Evolutionary conservation across 2,888 invertebrate genomes (phyloP), one percentile per base, ranked within the genome.

Genomic region (Muschampia plurimacula): DNA sequence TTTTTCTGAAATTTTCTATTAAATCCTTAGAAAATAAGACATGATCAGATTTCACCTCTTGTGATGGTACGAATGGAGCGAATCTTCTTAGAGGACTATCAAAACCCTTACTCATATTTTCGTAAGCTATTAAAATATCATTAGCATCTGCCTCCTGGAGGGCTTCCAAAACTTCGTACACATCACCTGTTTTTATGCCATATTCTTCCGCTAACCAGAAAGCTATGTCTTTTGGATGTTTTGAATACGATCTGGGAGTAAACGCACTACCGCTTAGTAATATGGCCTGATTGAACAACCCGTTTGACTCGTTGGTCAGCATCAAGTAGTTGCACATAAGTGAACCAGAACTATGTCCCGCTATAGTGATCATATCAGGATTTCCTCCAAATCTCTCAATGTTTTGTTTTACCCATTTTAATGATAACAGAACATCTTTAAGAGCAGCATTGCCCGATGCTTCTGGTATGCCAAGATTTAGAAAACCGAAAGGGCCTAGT

Each of bases 11-110:
- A 86, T 15, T 77, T 46, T 81, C 77, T 46, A 80, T 79, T 1
- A 92, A 91, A 32, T 85, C 72, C 36, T 85, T 81, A 4, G 84
- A 84, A 12, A 92, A 77, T 74, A 92, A 82, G 15, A 85, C 81
- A 57, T 82, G 77, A 4, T 82, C 72, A 36, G 79, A 80, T 71
- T 77, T 72, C 64, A 77, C 79, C 79, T 94, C 92, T 15, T 91
- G 79, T 13, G 85, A 84, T 0, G 92, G 91, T 9, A 84, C 86
- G 75, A 91, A 90, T 10, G 80, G 76, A 9, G 75, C 74, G 32
- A 78, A 80, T 1, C 78, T 74, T 52, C 81, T 74, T 66, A 82
- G 69, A 57, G 78, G 74, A 28, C 78, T 80, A 1, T 65, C 57
- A 57, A 79, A 72, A 7, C 75, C 72, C 66, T 76, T 72, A 10